These are phyloP conservation scores for Epicauta chinensis DNA, from an alignment of 1,140 invertebrate genomes.

Conservation along the genomic window DNA sequence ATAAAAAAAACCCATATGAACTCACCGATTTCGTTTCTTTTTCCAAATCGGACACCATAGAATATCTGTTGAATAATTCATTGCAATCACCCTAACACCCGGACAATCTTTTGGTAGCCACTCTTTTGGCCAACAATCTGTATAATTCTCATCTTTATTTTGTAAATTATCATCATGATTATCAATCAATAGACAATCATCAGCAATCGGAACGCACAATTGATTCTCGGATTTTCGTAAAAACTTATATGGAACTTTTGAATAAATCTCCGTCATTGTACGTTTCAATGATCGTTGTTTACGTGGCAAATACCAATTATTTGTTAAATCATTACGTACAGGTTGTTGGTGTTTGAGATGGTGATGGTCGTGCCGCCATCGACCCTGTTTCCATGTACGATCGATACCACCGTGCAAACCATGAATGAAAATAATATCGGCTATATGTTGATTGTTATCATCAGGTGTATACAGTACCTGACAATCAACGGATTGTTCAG, in stretches of 20 bases:
- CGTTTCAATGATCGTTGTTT: constrained; percentile 25
- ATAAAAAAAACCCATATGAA: neutral
- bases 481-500: constrained; percentile 41
- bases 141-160: constrained; percentile 38
- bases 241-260: too few relatives aligned
- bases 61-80: constrained; percentile 64
- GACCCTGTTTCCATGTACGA: constrained; percentile 53
- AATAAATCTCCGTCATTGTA: constrained; percentile 25
- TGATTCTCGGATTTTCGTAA: too few relatives aligned
- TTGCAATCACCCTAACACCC: constrained; percentile 56
- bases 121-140: constrained; percentile 62
- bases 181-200: constrained; percentile 13
- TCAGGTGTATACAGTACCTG: constrained; percentile 40
- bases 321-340: constrained; percentile 21
- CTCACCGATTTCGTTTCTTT: constrained; percentile 52
- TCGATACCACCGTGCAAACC: constrained; percentile 51
- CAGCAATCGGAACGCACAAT: constrained; percentile 8
- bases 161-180: neutral
- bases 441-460: constrained; percentile 37
- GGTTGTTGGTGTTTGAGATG: constrained; percentile 39
- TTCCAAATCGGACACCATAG: constrained; percentile 64
- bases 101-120: constrained; percentile 63
- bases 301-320: constrained; percentile 22
- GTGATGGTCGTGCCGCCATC: constrained; percentile 43
- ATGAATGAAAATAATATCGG: constrained; percentile 54